Conservation (phyloP, 2,113 vertebrate species). For the Menura novaehollandiae region DNA sequence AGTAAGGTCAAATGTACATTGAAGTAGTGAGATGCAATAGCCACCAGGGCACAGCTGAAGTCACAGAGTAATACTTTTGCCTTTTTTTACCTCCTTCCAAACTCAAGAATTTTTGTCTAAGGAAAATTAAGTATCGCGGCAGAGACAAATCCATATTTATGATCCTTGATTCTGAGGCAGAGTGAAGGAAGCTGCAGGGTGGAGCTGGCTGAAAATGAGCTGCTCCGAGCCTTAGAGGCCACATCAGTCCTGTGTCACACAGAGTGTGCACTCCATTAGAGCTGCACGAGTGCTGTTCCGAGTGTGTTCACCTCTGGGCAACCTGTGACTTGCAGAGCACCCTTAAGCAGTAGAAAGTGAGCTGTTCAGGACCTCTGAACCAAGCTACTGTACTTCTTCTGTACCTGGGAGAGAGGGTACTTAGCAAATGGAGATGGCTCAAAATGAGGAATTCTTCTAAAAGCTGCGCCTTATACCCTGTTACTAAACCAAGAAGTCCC, state of each 20-base stretch:
- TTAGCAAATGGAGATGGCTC: accelerated
- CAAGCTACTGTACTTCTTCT: background rate
- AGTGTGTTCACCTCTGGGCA: background rate
- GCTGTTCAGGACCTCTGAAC: background rate
- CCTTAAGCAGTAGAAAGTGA: background rate
- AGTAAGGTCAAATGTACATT: background rate
- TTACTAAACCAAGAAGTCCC: background rate
- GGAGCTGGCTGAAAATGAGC: background rate
- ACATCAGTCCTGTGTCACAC: background rate
- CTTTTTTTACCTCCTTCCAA: background rate
- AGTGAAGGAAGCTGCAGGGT: background rate
- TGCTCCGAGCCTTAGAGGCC: background rate
- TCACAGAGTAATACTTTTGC: background rate
- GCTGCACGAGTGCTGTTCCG: background rate
- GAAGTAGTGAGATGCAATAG: background rate
- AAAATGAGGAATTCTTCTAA: background rate
- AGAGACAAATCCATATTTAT: background rate
- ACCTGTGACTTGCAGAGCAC: background rate
- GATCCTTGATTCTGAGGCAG: background rate
- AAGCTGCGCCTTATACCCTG: background rate
- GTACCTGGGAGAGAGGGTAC: background rate
- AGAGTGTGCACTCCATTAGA: background rate
- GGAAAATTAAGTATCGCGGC: background rate
- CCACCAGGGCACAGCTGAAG: background rate
- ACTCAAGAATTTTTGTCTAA: background rate